phyloP scores from a whole-genome alignment of 2,888 invertebrate genomes.

The Actias luna region DNA sequence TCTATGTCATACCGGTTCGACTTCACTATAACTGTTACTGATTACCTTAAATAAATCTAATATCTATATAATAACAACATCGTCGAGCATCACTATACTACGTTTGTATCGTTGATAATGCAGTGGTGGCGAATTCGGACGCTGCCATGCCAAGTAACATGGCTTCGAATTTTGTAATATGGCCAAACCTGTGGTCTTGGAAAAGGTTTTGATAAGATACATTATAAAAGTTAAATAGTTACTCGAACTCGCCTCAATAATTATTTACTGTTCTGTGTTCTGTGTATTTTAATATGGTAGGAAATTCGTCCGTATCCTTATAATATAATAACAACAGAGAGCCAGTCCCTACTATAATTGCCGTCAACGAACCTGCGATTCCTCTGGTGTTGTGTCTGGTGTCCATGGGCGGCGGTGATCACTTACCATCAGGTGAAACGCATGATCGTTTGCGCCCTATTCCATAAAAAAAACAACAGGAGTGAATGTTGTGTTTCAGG shows the following conservation, averaged over 20 bases:
- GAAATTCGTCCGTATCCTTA: too few species aligned
- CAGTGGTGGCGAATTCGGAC: background rate
- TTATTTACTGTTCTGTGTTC: too few species aligned
- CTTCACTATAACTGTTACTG: background rate
- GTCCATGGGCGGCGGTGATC: too few species aligned
- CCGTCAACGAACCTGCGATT: too few species aligned
- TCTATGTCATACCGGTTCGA: constrained; percentile 4
- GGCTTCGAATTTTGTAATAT: background rate
- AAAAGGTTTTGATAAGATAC: background rate
- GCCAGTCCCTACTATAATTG: too few species aligned
- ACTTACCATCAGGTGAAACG: too few species aligned
- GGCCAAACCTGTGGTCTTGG: background rate
- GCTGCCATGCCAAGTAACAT: background rate
- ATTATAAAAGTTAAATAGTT: background rate
- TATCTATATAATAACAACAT: background rate
- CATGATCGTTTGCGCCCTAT: too few species aligned
- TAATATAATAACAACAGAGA: too few species aligned
- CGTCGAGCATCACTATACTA: background rate
- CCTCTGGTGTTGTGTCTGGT: too few species aligned
- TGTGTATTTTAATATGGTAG: too few species aligned
- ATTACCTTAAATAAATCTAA: constrained; percentile 9
- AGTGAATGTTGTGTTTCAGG: too few species aligned
- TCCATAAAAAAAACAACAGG: too few species aligned
- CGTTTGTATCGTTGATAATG: background rate
- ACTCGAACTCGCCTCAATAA: background rate